phyloP scores from a whole-genome alignment of 2,888 invertebrate genomes.

The Heliconius sara region DNA sequence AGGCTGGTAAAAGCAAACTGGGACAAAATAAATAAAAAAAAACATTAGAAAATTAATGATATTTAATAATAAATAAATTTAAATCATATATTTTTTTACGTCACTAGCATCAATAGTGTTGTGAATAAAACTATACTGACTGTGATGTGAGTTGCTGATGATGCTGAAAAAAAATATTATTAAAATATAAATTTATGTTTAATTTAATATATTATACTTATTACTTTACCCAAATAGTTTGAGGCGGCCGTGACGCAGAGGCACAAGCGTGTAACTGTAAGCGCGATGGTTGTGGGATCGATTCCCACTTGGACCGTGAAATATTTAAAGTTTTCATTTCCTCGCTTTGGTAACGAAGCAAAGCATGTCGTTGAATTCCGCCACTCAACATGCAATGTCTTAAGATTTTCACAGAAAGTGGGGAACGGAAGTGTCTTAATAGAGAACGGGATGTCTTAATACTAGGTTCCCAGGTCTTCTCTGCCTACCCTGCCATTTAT shows the following conservation, averaged over 20 bases:
- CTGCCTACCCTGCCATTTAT: no score
- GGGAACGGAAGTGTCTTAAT: no score
- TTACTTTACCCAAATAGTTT: no score
- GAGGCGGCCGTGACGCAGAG: no score
- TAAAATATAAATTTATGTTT: background rate
- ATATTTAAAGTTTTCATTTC: no score
- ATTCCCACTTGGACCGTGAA: no score
- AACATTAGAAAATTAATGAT: background rate
- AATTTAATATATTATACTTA: background rate
- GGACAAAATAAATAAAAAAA: background rate
- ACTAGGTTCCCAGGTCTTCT: no score
- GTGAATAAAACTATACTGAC: constrained; percentile 10
- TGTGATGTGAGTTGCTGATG: constrained; percentile 41
- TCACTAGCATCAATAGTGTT: constrained; percentile 11
- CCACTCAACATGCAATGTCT: background rate
- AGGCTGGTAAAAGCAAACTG: background rate
- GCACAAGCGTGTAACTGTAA: no score
- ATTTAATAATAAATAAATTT: background rate
- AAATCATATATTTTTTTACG: background rate
- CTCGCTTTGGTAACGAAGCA: no score
- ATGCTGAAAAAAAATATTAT: constrained; percentile 48
- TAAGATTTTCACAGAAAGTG: background rate
- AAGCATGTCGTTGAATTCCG: no score
- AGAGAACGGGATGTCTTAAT: no score
- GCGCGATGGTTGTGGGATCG: no score